These are phyloP conservation scores for Patiria miniata DNA, from an alignment of 35 echinoderm and acorn worm species.

Conservation along the genomic window DNA sequence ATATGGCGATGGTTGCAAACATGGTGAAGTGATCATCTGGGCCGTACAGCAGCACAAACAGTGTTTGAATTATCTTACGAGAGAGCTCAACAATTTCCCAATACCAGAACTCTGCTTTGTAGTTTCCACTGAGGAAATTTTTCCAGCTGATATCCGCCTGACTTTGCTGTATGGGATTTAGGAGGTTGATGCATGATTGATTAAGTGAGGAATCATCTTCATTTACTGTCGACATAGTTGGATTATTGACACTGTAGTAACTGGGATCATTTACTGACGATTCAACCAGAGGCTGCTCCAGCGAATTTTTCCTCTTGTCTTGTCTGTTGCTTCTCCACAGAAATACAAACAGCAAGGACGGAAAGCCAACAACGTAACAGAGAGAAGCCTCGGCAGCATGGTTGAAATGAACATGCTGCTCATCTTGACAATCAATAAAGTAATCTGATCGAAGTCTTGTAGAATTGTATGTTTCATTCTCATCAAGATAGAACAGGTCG, in stretches of 20 bases:
- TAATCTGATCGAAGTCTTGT: conserved; percentile 37
- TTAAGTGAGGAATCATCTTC: background rate
- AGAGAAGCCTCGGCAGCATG: conserved; percentile 9
- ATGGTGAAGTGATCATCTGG: conserved; percentile 1
- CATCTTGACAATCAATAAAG: background rate
- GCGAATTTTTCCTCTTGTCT: background rate
- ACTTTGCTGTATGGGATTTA: background rate
- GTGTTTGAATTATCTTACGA: background rate
- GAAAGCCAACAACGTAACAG: conserved; percentile 35
- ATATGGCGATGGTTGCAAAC: background rate
- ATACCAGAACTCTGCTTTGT: background rate
- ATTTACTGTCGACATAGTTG: background rate
- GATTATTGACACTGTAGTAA: background rate
- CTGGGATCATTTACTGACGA: background rate
- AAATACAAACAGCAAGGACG: background rate
- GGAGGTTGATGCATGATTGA: background rate
- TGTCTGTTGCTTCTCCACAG: background rate
- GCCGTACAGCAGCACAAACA: background rate
- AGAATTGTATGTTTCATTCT: background rate
- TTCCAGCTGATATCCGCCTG: background rate
- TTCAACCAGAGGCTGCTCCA: background rate
- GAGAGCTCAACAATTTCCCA: conserved; percentile 21
- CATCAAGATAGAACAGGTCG: conserved; percentile 20
- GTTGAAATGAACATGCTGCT: background rate
- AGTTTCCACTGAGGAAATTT: conserved; percentile 15